These are phyloP conservation scores for Lasius platythorax DNA, from an alignment of 2,888 invertebrate species.

Conservation along the genomic window DNA sequence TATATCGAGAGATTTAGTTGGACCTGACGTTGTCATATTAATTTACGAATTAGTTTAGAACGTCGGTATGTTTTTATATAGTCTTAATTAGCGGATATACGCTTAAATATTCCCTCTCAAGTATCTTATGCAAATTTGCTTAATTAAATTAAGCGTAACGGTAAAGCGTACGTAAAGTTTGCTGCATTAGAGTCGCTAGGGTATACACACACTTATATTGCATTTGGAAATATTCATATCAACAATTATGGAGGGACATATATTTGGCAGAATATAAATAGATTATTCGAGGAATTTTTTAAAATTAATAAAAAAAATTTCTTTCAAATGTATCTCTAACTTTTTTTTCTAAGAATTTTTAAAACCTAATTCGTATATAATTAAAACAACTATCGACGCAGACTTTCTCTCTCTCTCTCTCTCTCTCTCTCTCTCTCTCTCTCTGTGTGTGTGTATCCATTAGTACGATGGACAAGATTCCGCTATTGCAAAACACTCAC, in stretches of 20 bases:
- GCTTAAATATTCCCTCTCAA: not conserved
- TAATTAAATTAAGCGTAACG: slow-evolving; percentile 9
- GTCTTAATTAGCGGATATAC: slow-evolving; percentile 25
- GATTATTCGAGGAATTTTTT: not conserved
- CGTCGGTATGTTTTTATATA: slow-evolving; percentile 15
- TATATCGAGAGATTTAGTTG: not conserved
- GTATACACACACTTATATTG: not conserved
- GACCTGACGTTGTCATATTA: not conserved
- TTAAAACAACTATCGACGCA: not conserved
- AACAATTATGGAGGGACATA: not conserved
- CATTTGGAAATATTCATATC: not conserved
- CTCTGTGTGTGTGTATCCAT: too few species aligned
- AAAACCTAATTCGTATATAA: not conserved
- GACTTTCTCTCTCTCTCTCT: too few species aligned
- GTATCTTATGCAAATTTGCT: slow-evolving; percentile 1
- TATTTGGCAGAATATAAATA: not conserved
- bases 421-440: too few species aligned
- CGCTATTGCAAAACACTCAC: too few species aligned
- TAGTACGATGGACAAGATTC: too few species aligned
- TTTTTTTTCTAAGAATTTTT: not conserved
- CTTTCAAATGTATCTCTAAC: not conserved
- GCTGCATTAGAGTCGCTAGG: not conserved
- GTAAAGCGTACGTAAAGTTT: not conserved
- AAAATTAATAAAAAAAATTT: not conserved
- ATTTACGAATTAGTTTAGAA: slow-evolving; percentile 47